Evolutionary conservation across 1,140 invertebrate species (phyloP), one percentile per base, ranked within the genome.

Genomic region (Arion vulgaris): DNA sequence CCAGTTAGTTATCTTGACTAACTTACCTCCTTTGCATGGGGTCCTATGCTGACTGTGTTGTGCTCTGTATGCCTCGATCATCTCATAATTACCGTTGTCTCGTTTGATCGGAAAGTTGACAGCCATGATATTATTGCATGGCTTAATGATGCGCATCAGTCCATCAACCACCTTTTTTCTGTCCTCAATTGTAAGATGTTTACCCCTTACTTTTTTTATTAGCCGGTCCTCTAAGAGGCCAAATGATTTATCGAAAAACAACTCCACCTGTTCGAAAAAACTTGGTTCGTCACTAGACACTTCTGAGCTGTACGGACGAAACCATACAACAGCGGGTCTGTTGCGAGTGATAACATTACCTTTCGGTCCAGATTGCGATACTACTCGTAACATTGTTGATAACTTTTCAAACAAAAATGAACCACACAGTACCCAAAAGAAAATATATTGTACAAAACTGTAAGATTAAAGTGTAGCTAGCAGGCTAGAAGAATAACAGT

Each of bases 11-110:
- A 45, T 45, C 41, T 45, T 7, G 15, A 45, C 41, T 23, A 71
- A 72, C 80, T 85, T 85, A 98, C 98, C 98, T 95, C 98, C 98
- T 95, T 99, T 99, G 89, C 96, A 98, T 38, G 98, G 98, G 68
- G 96, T 96, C 90, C 98, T 95, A 93, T 99, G 98, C 72, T 97
- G 97, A 89, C 97, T 98, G 93, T 99, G 98, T 91, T 99, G 98
- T 38, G 98, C 97, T 86, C 98, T 94, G 93, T 98, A 99, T 0
- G 97, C 98, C 83, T 96, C 96, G 87, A 99, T 98, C 94, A 99
- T 98, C 91, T 99, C 98, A 91, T 98, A 99, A 89, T 97, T 95
- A 0, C 98, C 98, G 88, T 96, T 97, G 92, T 99, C 98, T 85
- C 97, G 95, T 91, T 96, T 95, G 71, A 99, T 93, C 0, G 98